A percentile compares a stretch with the other conserved stretches of the same genome.
Evolutionary conservation across 2,888 invertebrate genomes (phyloP).

Genomic region (Fabriciana adippe): DNA sequence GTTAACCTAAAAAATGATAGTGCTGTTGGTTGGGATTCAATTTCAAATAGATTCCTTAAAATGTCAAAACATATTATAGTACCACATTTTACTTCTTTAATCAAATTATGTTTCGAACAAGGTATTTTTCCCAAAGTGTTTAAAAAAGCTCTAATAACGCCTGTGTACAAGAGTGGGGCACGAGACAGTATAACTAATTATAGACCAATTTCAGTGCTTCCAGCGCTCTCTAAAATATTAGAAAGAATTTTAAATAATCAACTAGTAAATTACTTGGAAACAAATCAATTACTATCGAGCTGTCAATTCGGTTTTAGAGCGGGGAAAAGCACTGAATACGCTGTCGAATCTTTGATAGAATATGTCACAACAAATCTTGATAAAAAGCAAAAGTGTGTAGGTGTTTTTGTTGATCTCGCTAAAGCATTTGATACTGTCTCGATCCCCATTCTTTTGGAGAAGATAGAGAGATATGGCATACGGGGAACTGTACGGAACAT

Average conservation of each 20-base stretch:
- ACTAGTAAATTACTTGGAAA: neutral
- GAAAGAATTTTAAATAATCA: neutral
- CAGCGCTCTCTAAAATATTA: slow-evolving; percentile 3
- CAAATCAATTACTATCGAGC: neutral
- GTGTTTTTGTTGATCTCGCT: neutral
- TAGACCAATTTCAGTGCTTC: neutral
- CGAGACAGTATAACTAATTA: neutral
- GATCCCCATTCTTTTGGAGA: too few species aligned
- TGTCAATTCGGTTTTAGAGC: neutral
- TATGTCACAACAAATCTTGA: too few species aligned
- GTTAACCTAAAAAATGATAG: slow-evolving; percentile 2
- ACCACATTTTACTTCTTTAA: neutral
- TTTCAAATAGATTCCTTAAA: neutral
- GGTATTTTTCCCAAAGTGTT: neutral
- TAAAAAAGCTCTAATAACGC: neutral
- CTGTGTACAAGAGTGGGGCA: neutral
- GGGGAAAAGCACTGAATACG: neutral
- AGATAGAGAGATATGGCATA: too few species aligned
- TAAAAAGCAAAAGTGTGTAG: slow-evolving; percentile 1
- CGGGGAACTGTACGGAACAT: neutral
- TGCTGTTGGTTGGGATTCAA: too few species aligned
- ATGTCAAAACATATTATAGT: neutral
- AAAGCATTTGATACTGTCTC: too few species aligned
- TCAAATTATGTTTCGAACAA: neutral
- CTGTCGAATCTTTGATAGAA: neutral